Percentiles rank a stretch among this genome's conserved stretches.
Evolutionary conservation across 2,888 invertebrate genomes (phyloP).

Genomic region (Clunio marinus): DNA sequence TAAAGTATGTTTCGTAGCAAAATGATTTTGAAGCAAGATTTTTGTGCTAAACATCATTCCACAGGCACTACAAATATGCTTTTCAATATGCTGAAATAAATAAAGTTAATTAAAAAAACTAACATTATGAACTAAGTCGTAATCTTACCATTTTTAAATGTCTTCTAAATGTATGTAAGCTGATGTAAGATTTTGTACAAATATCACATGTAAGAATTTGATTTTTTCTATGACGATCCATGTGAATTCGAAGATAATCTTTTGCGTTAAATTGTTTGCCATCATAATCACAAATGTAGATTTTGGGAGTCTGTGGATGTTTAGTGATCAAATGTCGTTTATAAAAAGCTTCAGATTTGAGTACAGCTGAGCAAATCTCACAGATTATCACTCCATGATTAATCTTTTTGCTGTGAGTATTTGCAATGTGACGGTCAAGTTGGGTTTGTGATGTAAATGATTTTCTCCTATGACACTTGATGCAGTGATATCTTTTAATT

Average conservation of each 20-base stretch:
- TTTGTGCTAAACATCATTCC: not conserved
- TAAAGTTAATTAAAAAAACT: not conserved
- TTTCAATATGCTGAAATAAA: conserved; percentile 25
- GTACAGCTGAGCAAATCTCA: not conserved
- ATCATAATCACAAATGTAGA: conserved; percentile 22
- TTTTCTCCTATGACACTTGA: not conserved
- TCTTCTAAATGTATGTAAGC: not conserved
- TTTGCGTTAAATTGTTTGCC: not conserved
- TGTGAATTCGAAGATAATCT: conserved; percentile 22
- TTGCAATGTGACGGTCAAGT: not conserved
- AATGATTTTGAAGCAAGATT: conserved; percentile 15
- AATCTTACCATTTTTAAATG: conserved; percentile 19
- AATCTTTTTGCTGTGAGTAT: not conserved
- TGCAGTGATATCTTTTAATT: not conserved
- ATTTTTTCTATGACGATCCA: conserved; percentile 2
- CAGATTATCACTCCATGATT: not conserved
- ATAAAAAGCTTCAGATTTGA: conserved; percentile 1
- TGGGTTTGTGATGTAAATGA: not conserved
- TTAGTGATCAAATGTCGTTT: not conserved
- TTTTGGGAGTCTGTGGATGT: not conserved
- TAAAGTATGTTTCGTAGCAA: not conserved
- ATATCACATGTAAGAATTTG: conserved; percentile 11
- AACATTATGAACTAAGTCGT: not conserved
- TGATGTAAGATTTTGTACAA: not conserved
- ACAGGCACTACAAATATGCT: not conserved